phyloP scores from a whole-genome alignment of 1,140 invertebrate species.

The Eumaeus atala region DNA sequence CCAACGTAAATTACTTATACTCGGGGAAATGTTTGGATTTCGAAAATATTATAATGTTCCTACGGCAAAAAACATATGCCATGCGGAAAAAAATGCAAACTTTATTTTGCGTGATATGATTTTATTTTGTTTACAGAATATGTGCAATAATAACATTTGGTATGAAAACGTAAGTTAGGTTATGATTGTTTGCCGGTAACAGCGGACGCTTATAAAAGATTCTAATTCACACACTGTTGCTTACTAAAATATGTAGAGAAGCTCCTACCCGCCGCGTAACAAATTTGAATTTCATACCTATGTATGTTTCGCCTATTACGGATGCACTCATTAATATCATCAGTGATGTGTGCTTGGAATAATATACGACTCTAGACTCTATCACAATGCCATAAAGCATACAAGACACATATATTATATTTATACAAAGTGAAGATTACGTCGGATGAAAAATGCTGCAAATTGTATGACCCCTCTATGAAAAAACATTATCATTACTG shows the following conservation, averaged over 20 bases:
- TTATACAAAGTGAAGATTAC: constrained; percentile 62
- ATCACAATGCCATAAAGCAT: constrained; percentile 14
- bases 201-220: constrained; percentile 64
- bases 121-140: no score
- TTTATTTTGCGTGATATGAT: no score
- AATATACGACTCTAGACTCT: constrained; percentile 38
- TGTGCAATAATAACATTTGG: no score
- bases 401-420: constrained; percentile 18
- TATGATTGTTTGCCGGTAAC: constrained; percentile 34
- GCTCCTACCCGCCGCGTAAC: constrained; percentile 57
- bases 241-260: constrained; percentile 70
- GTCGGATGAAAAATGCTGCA: constrained; percentile 66
- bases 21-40: no score
- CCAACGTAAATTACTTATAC: no score
- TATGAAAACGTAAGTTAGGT: no score
- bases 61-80: no score
- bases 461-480: constrained; percentile 66
- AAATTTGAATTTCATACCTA: constrained; percentile 70
- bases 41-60: no score
- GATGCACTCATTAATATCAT: constrained; percentile 73
- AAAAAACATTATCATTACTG: constrained; percentile 66
- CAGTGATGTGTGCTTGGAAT: constrained; percentile 56
- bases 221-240: constrained; percentile 70
- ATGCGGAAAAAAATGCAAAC: no score
- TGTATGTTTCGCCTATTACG: constrained; percentile 71